A percentile compares a stretch with the other conserved stretches of the same genome.
Evolutionary conservation across 2,888 invertebrate genomes (phyloP).

Genomic region (Volucella bombylans): DNA sequence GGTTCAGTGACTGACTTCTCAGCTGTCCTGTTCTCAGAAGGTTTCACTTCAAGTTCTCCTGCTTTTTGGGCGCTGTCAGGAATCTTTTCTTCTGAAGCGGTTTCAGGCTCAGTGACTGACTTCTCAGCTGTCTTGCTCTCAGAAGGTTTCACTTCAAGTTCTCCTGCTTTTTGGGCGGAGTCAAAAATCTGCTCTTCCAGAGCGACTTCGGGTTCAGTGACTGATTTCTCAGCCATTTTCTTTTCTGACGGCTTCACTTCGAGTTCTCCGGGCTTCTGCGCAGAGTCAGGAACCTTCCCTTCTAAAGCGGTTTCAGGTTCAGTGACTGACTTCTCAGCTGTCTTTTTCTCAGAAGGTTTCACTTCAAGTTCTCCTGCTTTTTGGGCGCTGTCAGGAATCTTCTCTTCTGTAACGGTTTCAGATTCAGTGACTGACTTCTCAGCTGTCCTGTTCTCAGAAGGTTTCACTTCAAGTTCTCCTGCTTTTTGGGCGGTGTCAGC

Average conservation of each 20-base stretch:
- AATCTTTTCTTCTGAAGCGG: background rate
- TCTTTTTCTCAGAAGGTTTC: constrained; percentile 51
- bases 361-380: constrained; percentile 65
- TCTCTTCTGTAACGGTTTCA: constrained; percentile 49
- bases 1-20: constrained; percentile 1
- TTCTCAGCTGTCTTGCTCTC: constrained; percentile 2
- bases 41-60: background rate
- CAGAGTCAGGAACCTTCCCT: background rate
- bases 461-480: too few relatives aligned
- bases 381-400: constrained; percentile 74
- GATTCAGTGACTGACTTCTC: constrained; percentile 49
- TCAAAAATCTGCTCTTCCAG: background rate
- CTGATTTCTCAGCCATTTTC: constrained; percentile 3
- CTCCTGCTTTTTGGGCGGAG: background rate
- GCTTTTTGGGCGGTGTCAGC: too few relatives aligned
- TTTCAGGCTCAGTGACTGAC: constrained; percentile 13
- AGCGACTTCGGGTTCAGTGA: constrained; percentile 7
- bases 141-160: background rate
- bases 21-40: background rate
- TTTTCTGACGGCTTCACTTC: constrained; percentile 19
- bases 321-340: too few relatives aligned
- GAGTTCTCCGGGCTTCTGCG: constrained; percentile 2
- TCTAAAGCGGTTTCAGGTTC: background rate
- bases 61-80: background rate
- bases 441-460: constrained; percentile 50